A percentile compares a stretch with the other conserved stretches of the same genome.
Conservation (phyloP, 1,140 invertebrate genomes). For the Tribolium madens region DNA sequence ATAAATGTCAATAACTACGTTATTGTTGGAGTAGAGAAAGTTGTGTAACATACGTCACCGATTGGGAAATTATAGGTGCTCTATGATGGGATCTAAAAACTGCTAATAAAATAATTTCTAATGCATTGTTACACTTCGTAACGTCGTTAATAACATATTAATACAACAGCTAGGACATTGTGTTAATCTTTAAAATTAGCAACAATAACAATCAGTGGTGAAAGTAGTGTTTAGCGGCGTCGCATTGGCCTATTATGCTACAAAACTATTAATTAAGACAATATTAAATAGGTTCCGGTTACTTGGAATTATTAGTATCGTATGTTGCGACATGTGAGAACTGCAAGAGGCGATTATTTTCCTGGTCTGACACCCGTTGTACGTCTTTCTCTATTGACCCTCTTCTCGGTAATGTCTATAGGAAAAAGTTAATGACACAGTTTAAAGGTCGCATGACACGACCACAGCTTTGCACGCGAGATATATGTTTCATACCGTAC, state of each 20-base stretch:
- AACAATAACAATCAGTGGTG: not conserved
- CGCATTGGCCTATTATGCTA: not conserved
- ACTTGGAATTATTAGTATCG: not conserved
- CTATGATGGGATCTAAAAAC: not conserved
- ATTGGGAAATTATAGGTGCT: not conserved
- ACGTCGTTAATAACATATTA: not conserved
- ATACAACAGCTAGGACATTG: not conserved
- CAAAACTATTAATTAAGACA: not conserved
- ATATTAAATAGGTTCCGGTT: not conserved
- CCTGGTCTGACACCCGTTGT: not conserved
- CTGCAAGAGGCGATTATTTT: not conserved
- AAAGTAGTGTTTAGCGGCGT: not conserved
- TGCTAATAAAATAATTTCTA: not conserved
- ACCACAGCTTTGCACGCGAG: not conserved
- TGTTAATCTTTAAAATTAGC: not conserved
- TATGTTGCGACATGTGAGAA: not conserved
- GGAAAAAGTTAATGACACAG: not conserved
- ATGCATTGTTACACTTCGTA: not conserved
- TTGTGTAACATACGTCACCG: not conserved
- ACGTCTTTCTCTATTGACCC: not conserved
- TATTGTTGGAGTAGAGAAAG: not conserved
- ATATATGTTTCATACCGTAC: not conserved
- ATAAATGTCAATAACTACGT: not conserved
- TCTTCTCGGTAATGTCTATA: not conserved
- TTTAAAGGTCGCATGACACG: not conserved